Base-by-base conservation (phyloP, 2,797 vertebrate species). In the Premnoplex brunnescens region DNA sequence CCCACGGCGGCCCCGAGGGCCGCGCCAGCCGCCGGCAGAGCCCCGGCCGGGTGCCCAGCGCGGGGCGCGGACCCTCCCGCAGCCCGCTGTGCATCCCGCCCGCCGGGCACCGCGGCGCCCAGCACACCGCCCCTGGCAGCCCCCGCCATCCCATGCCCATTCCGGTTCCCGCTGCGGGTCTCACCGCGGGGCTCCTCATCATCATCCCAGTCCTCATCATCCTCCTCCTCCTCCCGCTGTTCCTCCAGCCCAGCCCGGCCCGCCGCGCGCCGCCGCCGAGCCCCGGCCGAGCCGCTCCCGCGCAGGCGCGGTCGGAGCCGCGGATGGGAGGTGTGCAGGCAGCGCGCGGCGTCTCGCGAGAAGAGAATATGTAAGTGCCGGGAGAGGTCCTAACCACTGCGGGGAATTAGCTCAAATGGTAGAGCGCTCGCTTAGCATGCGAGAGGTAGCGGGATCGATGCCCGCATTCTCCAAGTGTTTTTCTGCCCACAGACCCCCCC, bases 381-480 rank as follows among this genome's bases (percentile, higher is more conserved):
- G n/a, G n/a, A n/a, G n/a, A n/a, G n/a, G n/a, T n/a, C n/a, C n/a
- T n/a, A n/a, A n/a, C n/a, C n/a, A n/a, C n/a, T n/a, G n/a, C n/a
- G n/a, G n/a, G 90, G 90, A 92, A 92, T 94, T 95, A 96, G 91
- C 93, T 96, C 93, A 95, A 95, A 93, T 94, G 91, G 97, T 97
- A 97, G 95, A 96, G 95, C 86, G 94, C 96, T 97, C 85, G 94
- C 96, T 97, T 96, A 96, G 96, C 96, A 97, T 97, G 96, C 55
- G 94, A 97, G 97, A 97, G 96, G 96, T 96, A 96, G 97, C 78
- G 96, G 93, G 94, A 94, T 96, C 93, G 78, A 96, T 91, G 91
- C 95, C 95, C 60, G 78, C 93, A 93, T 94, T 96, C 95, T 96
- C 93, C 95, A 95, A 18, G 26, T 14, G 36, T 62, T 82, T 63